Conservation (phyloP, 2,797 vertebrate genomes). For the Ctenosaura bakeri region DNA sequence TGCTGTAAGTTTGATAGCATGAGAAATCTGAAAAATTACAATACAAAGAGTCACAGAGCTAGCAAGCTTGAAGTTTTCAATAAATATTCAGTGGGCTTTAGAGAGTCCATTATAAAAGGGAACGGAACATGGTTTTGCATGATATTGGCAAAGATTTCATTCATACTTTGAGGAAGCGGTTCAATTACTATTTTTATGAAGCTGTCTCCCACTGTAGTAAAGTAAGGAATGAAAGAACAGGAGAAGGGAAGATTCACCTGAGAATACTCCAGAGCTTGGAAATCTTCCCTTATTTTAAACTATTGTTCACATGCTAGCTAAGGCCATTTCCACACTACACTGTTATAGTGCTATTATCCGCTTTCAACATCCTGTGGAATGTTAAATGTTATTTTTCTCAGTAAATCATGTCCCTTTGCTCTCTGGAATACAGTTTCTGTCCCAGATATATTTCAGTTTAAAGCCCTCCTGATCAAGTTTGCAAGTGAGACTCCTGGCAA, state of each 20-base stretch:
- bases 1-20: conserved; percentile 47
- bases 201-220: not conserved
- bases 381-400: no score
- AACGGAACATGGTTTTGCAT: not conserved
- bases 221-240: not conserved
- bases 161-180: not conserved
- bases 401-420: no score
- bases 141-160: no score
- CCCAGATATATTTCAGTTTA: no score
- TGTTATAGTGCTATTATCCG: no score
- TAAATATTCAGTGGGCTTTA: conserved; percentile 9
- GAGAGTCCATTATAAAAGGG: conserved; percentile 28
- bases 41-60: not conserved
- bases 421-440: no score
- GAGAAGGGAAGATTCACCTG: not conserved
- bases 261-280: not conserved
- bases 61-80: conserved; percentile 27
- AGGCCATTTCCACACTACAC: no score
- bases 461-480: no score
- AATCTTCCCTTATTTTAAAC: not conserved
- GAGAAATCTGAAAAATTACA: not conserved
- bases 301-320: no score
- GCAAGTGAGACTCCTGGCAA: no score
- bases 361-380: no score
- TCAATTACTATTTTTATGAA: not conserved